These are phyloP conservation scores for Gymnocheta viridis DNA, from an alignment of 2,888 invertebrate species.

Conservation along the genomic window DNA sequence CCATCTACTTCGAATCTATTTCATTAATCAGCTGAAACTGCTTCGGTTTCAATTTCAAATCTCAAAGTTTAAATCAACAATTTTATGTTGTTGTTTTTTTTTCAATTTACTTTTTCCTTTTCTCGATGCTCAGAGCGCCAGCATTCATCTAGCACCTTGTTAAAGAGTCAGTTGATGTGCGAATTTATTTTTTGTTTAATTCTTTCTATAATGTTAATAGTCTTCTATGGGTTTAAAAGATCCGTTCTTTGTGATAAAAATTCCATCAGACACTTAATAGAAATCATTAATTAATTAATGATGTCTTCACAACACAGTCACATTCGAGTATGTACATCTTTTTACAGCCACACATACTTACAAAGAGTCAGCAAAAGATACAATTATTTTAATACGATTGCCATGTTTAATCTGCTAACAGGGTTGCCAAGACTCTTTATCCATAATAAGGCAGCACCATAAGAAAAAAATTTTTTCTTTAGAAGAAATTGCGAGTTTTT, in stretches of 20 bases:
- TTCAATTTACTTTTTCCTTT: slow-evolving; percentile 3
- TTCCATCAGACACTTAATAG: slow-evolving; percentile 64
- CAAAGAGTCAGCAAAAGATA: neutral
- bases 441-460: too few species aligned
- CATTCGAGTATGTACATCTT: slow-evolving; percentile 5
- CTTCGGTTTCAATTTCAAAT: slow-evolving; percentile 56
- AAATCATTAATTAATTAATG: slow-evolving; percentile 70
- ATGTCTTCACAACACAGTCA: slow-evolving; percentile 65
- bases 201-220: slow-evolving; percentile 12
- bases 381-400: neutral
- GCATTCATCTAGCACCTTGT: slow-evolving; percentile 58
- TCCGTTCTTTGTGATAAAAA: slow-evolving; percentile 68
- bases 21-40: slow-evolving; percentile 60
- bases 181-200: slow-evolving; percentile 28
- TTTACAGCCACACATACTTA: neutral
- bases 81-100: slow-evolving; percentile 27
- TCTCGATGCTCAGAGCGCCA: slow-evolving; percentile 42
- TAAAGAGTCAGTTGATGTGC: slow-evolving; percentile 46
- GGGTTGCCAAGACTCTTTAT: neutral
- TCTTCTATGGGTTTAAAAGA: slow-evolving; percentile 61
- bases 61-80: slow-evolving; percentile 47
- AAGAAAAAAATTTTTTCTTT: too few species aligned
- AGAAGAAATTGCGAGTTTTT: too few species aligned
- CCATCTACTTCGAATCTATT: slow-evolving; percentile 55
- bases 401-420: neutral